Conservation (phyloP, 2,113 vertebrate species). For the Platycercus adscitus region DNA sequence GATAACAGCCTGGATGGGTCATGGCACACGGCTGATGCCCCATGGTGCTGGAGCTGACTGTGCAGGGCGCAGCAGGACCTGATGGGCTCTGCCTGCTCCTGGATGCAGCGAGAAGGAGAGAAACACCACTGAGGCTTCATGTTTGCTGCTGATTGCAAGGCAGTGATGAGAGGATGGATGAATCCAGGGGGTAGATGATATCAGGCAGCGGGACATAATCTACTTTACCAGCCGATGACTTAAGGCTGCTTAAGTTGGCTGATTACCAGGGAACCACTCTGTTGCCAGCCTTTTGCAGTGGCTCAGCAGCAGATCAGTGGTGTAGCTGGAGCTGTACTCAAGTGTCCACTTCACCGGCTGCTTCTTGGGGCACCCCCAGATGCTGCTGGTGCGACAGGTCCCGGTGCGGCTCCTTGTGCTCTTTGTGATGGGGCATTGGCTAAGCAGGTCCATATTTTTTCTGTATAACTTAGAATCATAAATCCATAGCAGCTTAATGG, state of each 20-base stretch:
- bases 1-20: background rate
- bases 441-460: background rate
- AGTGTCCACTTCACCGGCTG: background rate
- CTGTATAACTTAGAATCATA: background rate
- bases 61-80: background rate
- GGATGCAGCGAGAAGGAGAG: background rate
- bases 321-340: background rate
- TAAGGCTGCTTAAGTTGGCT: constrained; percentile 21
- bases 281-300: background rate
- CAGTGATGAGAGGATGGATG: background rate
- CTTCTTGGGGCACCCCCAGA: background rate
- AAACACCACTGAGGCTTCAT: background rate
- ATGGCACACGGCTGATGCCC: rapidly evolving
- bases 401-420: background rate
- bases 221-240: background rate
- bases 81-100: background rate
- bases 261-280: background rate
- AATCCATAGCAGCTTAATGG: background rate
- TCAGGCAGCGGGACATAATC: background rate
- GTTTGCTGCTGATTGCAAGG: background rate
- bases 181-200: background rate
- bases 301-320: background rate
- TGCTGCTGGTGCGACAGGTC: background rate
- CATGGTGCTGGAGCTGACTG: rapidly evolving
- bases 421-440: background rate